These are phyloP conservation scores for Notodonta dromedarius DNA, from an alignment of 2,888 invertebrate species.

Conservation along the genomic window DNA sequence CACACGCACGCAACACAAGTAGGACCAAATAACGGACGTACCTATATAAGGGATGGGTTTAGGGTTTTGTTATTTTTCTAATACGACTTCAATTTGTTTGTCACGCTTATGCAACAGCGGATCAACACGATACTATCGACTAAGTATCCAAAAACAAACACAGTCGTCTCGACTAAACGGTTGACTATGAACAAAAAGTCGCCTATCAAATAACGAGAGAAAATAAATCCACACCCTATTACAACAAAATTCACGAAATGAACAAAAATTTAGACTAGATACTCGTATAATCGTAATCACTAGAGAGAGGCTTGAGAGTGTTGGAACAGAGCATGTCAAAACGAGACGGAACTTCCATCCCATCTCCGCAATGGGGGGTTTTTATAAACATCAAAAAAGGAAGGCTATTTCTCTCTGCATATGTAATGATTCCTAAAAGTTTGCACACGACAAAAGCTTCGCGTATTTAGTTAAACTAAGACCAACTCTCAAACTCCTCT, in stretches of 20 bases:
- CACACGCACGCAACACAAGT: no score
- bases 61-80: background rate
- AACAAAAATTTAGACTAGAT: slow-evolving; percentile 40
- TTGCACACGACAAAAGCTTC: no score
- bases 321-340: no score
- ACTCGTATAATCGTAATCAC: slow-evolving; percentile 11
- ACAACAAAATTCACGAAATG: slow-evolving; percentile 24
- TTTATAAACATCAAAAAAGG: no score
- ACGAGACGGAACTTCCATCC: no score
- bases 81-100: background rate
- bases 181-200: background rate
- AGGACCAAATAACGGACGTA: no score
- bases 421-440: no score
- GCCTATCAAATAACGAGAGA: slow-evolving; percentile 1
- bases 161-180: background rate
- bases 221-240: slow-evolving; percentile 19
- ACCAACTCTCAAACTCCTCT: no score
- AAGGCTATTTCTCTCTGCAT: no score
- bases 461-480: no score
- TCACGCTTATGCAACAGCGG: background rate
- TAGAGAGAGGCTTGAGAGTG: background rate
- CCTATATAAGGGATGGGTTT: no score
- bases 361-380: no score
- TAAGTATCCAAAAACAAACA: background rate
- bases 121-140: background rate